Base-by-base conservation (phyloP, 2,888 invertebrate genomes). In the Cosmopolites sordidus region DNA sequence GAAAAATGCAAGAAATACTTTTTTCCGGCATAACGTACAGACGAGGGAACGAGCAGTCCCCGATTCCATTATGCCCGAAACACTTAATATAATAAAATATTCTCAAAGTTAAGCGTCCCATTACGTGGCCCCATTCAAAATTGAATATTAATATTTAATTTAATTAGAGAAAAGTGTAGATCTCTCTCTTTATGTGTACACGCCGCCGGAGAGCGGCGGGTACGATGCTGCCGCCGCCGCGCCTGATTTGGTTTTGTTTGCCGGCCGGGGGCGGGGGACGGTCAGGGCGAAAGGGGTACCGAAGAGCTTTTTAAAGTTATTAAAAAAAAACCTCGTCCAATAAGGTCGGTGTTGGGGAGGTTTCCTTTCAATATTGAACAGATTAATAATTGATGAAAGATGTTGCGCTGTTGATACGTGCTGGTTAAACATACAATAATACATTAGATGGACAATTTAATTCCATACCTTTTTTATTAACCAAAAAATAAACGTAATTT, bases 91-190 rank as follows among this genome's bases (percentile, higher is more conserved):
- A 62, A 67, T 67, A 65, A 64, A 67, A 66, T 65, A 67, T 67
- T 62, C 66, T 66, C 66, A 67, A 67, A 67, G 66, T 63, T 64
- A 62, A 62, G 63, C 62, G 63, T 46, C 61, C 62, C 59, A 64
- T 62, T 62, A 62, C 61, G 59, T 54, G 58, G 54, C 56, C 61
- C 59, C 54, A 60, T 60, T 60, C 50, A 62, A 66, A 69, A 68
- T 69, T 68, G 68, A 68, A 66, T 66, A 68, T 69, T 66, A 69
- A 69, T 69, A 69, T 68, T 69, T 68, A 64, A 67, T 67, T 66
- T 69, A 65, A 65, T 66, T 69, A 67, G 63, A 62, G 66, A 67
- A 67, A 69, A 69, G 68, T 67, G 65, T 66, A 61, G 64, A 62
- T 51, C 14, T 57, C 57, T n/a, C n/a, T 57, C 57, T 57, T 57